phyloP scores from a whole-genome alignment of 2,888 invertebrate genomes.

The Andricus quercusramuli region DNA sequence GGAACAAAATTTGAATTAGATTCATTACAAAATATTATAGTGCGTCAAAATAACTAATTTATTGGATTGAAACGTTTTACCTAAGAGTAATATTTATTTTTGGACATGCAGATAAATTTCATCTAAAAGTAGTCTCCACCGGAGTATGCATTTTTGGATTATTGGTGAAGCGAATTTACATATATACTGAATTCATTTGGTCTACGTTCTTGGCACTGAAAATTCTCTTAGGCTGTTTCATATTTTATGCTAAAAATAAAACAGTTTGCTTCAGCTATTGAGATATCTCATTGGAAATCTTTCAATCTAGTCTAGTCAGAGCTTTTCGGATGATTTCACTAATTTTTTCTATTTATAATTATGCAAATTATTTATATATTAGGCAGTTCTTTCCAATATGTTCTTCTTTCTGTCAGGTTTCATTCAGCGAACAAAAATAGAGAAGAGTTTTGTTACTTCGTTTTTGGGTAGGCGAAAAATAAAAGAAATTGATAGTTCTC shows the following conservation, averaged over 20 bases:
- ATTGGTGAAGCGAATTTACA: slow-evolving; percentile 13
- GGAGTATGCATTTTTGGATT: slow-evolving; percentile 29
- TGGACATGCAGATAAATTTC: background rate
- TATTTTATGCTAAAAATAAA: slow-evolving; percentile 66
- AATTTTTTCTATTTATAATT: background rate
- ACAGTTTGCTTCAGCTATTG: slow-evolving; percentile 55
- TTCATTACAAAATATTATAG: too few species aligned
- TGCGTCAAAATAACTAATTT: too few species aligned
- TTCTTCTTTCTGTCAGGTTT: background rate
- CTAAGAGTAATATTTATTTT: background rate
- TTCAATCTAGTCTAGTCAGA: slow-evolving; percentile 51
- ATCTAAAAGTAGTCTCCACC: background rate
- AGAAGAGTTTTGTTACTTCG: background rate
- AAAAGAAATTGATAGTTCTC: background rate
- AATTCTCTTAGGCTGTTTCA: slow-evolving; percentile 52
- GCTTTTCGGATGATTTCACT: background rate
- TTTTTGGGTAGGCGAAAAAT: background rate
- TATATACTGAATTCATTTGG: slow-evolving; percentile 20
- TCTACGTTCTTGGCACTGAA: slow-evolving; percentile 48
- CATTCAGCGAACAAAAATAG: background rate
- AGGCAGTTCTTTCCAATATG: background rate
- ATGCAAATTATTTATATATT: background rate
- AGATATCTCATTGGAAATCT: slow-evolving; percentile 55
- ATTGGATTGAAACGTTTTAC: background rate
- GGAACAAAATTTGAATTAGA: background rate